A percentile compares a stretch with the other conserved stretches of the same genome.
Conservation (phyloP, 2,888 invertebrate species). For the Nomada goodeniana region DNA sequence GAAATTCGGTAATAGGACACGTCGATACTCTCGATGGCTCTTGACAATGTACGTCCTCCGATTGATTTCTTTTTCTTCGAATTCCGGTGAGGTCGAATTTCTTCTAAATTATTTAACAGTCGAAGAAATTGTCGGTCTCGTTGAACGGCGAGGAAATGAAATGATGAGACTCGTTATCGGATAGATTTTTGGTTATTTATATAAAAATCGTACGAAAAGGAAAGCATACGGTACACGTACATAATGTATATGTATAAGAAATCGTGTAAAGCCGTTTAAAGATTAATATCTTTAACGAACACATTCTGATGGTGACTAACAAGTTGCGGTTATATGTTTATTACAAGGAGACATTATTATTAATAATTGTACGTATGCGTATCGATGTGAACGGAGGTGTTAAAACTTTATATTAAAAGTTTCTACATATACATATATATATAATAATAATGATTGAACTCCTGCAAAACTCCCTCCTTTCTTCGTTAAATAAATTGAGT, state of each 20-base stretch:
- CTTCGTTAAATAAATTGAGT: background rate
- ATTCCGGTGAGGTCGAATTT: slow-evolving; percentile 20
- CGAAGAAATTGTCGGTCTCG: slow-evolving; percentile 22
- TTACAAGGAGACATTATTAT: slow-evolving; percentile 69
- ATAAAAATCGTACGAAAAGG: slow-evolving; percentile 63
- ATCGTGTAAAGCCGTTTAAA: slow-evolving; percentile 64
- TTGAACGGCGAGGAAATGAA: background rate
- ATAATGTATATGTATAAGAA: slow-evolving; percentile 1
- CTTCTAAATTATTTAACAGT: background rate
- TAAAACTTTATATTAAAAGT: slow-evolving; percentile 74
- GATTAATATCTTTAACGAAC: slow-evolving; percentile 74
- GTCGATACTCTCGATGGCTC: slow-evolving; percentile 45
- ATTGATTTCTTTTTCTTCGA: slow-evolving; percentile 49
- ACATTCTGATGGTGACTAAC: slow-evolving; percentile 77
- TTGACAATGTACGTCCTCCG: slow-evolving; percentile 24
- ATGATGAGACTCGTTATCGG: slow-evolving; percentile 2
- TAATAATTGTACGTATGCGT: slow-evolving; percentile 75
- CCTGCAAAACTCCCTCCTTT: background rate
- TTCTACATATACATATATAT: slow-evolving; percentile 59
- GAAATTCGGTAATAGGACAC: slow-evolving; percentile 14
- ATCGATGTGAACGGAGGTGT: slow-evolving; percentile 72
- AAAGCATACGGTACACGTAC: slow-evolving; percentile 51
- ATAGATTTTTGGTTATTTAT: slow-evolving; percentile 71
- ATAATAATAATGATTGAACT: background rate
- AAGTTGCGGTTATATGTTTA: slow-evolving; percentile 73